These are phyloP conservation scores for Spisula solida DNA, from an alignment of 2,888 invertebrate genomes.

Conservation along the genomic window DNA sequence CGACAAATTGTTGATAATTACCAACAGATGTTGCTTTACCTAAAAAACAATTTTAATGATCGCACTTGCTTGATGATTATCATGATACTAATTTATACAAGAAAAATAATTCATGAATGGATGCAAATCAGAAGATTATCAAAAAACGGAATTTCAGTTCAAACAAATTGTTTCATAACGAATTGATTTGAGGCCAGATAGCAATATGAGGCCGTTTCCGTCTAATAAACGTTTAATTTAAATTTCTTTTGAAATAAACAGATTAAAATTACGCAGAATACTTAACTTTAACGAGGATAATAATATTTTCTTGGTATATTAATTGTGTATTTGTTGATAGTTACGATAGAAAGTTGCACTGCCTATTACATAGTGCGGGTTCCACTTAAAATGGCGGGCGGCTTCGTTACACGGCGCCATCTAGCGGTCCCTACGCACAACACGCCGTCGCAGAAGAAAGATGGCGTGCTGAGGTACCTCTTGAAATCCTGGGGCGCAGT, in stretches of 20 bases:
- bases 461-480: slow-evolving; percentile 49
- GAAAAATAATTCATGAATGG: slow-evolving; percentile 35
- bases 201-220: background rate
- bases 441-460: slow-evolving; percentile 58
- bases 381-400: slow-evolving; percentile 68
- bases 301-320: slow-evolving; percentile 67
- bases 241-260: slow-evolving; percentile 68
- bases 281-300: slow-evolving; percentile 58
- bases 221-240: slow-evolving; percentile 56
- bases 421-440: slow-evolving; percentile 44
- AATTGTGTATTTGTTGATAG: slow-evolving; percentile 66
- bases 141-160: slow-evolving; percentile 46
- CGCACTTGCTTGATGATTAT: slow-evolving; percentile 18
- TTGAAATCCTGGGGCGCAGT: slow-evolving; percentile 57
- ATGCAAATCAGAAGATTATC: slow-evolving; percentile 44
- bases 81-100: slow-evolving; percentile 35
- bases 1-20: slow-evolving; percentile 48
- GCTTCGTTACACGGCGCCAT: slow-evolving; percentile 65
- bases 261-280: slow-evolving; percentile 65
- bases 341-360: slow-evolving; percentile 65
- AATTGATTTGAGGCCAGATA: slow-evolving; percentile 40
- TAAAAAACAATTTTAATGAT: slow-evolving; percentile 10
- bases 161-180: slow-evolving; percentile 41
- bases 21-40: slow-evolving; percentile 23
- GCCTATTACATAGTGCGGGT: slow-evolving; percentile 41